Base-by-base conservation (phyloP, 2,888 invertebrate genomes). In the Troilus luridus region DNA sequence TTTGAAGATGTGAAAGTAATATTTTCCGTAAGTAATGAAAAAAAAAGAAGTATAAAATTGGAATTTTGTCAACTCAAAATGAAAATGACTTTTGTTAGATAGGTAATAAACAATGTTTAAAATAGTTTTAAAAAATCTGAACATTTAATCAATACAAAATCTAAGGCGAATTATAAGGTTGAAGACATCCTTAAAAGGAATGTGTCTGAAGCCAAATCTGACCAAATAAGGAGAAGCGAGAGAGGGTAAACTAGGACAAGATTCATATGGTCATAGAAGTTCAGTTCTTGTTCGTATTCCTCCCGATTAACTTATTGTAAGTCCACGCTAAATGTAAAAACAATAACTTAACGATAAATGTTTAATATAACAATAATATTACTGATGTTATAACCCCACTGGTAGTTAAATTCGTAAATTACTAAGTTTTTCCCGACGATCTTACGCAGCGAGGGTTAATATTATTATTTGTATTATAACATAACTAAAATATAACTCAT, bases 201-300 rank as follows among this genome's bases (percentile, higher is more conserved):
- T 60, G n/a, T 0, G n/a, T 24, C 67, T 67, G 12, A 10, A 56
- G 56, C 11, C 19, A 21, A 24, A 59, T 58, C 41, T 58, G 90
- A 77, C 90, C 77, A 90, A 90, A 90, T 77, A 90, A 64, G 90
- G 90, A 72, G 58, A 58, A 59, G 90, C 58, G 77, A 90, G 90
- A 90, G 90, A 54, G 90, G 77, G 90, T 41, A 56, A 77, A 77
- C 72, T 58, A 19, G 90, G 90, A 72, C 72, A 67, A 62, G 24
- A 58, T 58, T 24, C 56, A 56, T 77, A 77, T 77, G 90, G 54
- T 67, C 90, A 24, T 58, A 56, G 24, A 58, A 54, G 72, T 64
- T 90, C 77, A 90, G 77, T 90, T 58, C 90, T 90, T 90, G 90
- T 77, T 27, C 56, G 77, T 17, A 56, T 59, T 27, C 27, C 0